These are phyloP conservation scores for Proisotoma minuta DNA, from an alignment of 2,888 invertebrate species.

Conservation along the genomic window DNA sequence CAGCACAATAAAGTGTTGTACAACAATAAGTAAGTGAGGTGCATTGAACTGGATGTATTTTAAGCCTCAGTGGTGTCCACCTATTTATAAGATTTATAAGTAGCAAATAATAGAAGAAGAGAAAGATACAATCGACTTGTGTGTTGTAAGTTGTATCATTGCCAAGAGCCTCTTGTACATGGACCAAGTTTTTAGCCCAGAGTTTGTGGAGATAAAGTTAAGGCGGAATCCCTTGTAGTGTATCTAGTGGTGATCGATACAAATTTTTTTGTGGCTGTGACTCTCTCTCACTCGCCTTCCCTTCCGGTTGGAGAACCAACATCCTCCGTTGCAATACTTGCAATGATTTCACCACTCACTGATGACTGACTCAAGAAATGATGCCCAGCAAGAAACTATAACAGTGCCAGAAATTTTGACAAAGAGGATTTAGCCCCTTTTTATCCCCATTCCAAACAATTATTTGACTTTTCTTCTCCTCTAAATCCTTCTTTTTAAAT, in stretches of 20 bases:
- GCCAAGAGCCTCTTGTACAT: slow-evolving; percentile 23
- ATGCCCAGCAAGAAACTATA: slow-evolving; percentile 27
- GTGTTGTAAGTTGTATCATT: slow-evolving; percentile 1
- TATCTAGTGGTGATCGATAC: slow-evolving; percentile 1
- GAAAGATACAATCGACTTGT: not conserved
- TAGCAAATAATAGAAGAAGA: too few species aligned
- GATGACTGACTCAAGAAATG: not conserved
- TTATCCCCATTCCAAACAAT: too few species aligned
- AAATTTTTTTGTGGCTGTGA: not conserved
- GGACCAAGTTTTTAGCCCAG: not conserved
- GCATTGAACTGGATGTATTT: too few species aligned
- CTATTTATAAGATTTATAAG: too few species aligned
- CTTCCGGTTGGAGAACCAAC: too few species aligned
- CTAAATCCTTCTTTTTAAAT: too few species aligned
- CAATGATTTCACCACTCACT: slow-evolving; percentile 1
- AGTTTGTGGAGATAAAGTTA: slow-evolving; percentile 1
- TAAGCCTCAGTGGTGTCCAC: too few species aligned
- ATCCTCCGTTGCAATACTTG: not conserved
- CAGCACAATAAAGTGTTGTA: too few species aligned
- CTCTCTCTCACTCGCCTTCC: not conserved
- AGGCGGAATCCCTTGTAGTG: too few species aligned
- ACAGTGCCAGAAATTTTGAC: slow-evolving; percentile 34
- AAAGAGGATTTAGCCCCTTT: too few species aligned
- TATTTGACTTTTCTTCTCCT: too few species aligned
- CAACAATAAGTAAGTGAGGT: too few species aligned